Percentiles rank a stretch among this genome's conserved stretches.
phyloP scores from a whole-genome alignment of 2,113 vertebrate species.

The Brachirus orientalis region DNA sequence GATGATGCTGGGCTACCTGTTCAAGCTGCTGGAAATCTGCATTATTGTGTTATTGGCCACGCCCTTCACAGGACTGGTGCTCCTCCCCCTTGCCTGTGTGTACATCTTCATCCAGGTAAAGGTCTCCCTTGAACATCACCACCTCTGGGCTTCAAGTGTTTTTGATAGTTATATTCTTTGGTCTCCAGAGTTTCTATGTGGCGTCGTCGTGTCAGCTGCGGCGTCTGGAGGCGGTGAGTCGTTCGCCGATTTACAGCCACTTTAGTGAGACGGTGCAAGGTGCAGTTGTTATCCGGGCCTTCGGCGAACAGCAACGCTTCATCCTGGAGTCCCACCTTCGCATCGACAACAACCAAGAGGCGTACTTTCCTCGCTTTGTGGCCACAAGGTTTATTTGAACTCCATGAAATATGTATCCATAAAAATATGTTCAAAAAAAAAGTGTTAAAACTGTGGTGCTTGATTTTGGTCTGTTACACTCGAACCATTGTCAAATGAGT shows the following conservation, averaged over 20 bases:
- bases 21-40: constrained; percentile 86
- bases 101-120: constrained; percentile 88
- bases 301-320: constrained; percentile 81
- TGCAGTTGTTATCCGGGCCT: constrained; percentile 82
- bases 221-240: constrained; percentile 85
- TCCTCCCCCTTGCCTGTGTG: constrained; percentile 83
- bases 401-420: too few relatives aligned
- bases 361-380: constrained; percentile 84
- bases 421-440: not conserved
- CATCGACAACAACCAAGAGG: constrained; percentile 84
- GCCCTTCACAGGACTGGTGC: constrained; percentile 76
- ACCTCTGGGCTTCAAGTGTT: not conserved
- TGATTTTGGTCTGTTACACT: too few relatives aligned
- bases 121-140: rapidly evolving
- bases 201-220: constrained; percentile 88
- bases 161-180: not conserved
- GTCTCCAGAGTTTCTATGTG: constrained; percentile 84
- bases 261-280: constrained; percentile 88
- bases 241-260: constrained; percentile 88
- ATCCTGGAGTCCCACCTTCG: constrained; percentile 70
- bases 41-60: constrained; percentile 86
- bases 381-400: constrained; percentile 71
- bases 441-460: too few relatives aligned
- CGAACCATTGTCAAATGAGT: too few relatives aligned
- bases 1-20: constrained; percentile 84